A percentile compares a stretch with the other conserved stretches of the same genome.
These are phyloP conservation scores for Galbula dea DNA, from an alignment of 2,113 vertebrate genomes.

Conservation along the genomic window DNA sequence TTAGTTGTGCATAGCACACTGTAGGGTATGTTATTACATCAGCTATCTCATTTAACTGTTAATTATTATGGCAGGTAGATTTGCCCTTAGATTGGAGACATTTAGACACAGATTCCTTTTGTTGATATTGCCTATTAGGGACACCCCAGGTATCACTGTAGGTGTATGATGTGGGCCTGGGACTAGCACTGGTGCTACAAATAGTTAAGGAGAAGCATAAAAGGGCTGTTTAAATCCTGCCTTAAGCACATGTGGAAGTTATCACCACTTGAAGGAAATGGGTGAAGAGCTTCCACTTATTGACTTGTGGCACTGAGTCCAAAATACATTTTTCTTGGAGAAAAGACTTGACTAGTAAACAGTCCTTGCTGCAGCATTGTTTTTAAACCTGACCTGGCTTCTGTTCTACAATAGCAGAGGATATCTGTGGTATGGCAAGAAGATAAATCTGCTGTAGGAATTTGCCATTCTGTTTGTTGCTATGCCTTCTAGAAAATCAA, in stretches of 20 bases:
- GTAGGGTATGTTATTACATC: neutral
- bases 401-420: neutral
- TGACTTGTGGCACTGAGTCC: neutral
- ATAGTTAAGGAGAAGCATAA: neutral
- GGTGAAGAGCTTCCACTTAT: neutral
- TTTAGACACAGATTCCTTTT: neutral
- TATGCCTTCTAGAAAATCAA: neutral
- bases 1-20: neutral
- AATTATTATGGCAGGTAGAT: neutral
- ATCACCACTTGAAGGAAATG: neutral
- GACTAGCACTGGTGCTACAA: neutral
- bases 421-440: neutral
- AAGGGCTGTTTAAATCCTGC: neutral
- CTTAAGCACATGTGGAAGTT: neutral
- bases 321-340: neutral
- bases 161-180: neutral
- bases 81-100: neutral
- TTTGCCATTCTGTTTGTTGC: neutral
- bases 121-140: neutral
- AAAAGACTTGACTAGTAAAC: neutral
- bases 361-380: neutral
- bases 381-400: neutral
- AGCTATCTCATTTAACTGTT: neutral
- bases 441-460: neutral
- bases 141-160: neutral